Evolutionary conservation across 2,888 invertebrate genomes (phyloP).

Genomic region (Tortrix viridana): DNA sequence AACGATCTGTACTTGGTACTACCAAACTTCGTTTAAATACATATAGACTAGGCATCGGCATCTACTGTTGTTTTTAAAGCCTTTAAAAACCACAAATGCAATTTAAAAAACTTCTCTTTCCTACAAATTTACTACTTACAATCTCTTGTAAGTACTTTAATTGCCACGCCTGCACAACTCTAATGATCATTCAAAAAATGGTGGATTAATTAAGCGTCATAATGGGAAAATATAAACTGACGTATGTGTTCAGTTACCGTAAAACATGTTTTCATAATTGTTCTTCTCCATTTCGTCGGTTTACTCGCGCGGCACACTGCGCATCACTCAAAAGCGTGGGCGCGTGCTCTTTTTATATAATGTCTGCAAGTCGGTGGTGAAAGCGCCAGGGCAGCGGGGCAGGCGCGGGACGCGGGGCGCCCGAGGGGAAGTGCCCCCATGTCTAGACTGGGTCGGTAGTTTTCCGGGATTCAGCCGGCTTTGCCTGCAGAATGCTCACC

Average conservation of each 20-base stretch:
- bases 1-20: too few species aligned
- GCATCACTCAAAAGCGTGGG: slow-evolving; percentile 71
- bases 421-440: slow-evolving; percentile 79
- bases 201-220: too few species aligned
- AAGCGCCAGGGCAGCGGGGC: slow-evolving; percentile 67
- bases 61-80: too few species aligned
- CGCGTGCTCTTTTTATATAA: slow-evolving; percentile 76
- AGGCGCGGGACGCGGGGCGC: slow-evolving; percentile 49
- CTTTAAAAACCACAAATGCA: too few species aligned
- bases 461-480: slow-evolving; percentile 83
- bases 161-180: too few species aligned
- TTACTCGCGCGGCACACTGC: slow-evolving; percentile 67
- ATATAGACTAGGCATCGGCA: too few species aligned
- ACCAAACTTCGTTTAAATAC: too few species aligned
- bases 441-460: slow-evolving; percentile 86
- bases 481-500: slow-evolving; percentile 81
- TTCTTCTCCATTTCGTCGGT: slow-evolving; percentile 62
- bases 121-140: too few species aligned
- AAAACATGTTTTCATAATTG: slow-evolving; percentile 59
- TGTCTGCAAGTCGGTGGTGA: slow-evolving; percentile 77
- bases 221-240: too few species aligned
- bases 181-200: too few species aligned
- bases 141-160: too few species aligned
- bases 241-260: slow-evolving; percentile 30
- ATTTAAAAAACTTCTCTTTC: too few species aligned